Percentiles rank a stretch among this genome's conserved stretches.
Evolutionary conservation across 2,113 vertebrate genomes (phyloP).

Genomic region (Chloropsis hardwickii): DNA sequence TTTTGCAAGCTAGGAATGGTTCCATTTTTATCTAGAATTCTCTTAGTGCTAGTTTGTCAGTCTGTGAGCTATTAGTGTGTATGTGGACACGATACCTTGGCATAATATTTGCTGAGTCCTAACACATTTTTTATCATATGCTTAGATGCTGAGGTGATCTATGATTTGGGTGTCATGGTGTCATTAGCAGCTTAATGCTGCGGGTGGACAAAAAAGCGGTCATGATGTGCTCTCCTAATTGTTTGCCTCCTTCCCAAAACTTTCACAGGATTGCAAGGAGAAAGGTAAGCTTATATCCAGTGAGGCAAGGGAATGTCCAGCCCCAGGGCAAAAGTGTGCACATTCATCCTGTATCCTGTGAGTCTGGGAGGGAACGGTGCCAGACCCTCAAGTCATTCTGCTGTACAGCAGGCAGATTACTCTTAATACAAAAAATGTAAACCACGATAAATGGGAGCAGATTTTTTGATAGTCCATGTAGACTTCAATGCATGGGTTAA

Average conservation of each 20-base stretch:
- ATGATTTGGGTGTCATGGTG: neutral
- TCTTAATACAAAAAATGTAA: slow-evolving; percentile 34
- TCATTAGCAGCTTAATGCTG: neutral
- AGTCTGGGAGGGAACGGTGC: neutral
- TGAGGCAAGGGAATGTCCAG: neutral
- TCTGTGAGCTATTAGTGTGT: neutral
- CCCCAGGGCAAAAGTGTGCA: neutral
- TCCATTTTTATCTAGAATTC: neutral
- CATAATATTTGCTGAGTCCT: neutral
- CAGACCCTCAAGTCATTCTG: slow-evolving; percentile 1
- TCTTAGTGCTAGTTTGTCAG: neutral
- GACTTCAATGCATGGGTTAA: neutral
- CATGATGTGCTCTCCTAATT: neutral
- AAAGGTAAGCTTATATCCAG: neutral
- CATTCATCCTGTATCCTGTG: neutral
- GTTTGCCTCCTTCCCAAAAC: neutral
- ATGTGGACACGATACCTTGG: accelerated
- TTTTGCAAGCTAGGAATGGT: neutral
- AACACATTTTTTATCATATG: neutral
- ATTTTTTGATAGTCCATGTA: neutral
- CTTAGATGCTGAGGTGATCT: neutral
- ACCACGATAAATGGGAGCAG: slow-evolving; percentile 3
- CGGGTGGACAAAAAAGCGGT: neutral
- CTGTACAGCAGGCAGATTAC: slow-evolving; percentile 7
- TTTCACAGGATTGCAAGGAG: neutral